These are phyloP conservation scores for Drosophila algonquin DNA, from an alignment of 2,888 invertebrate genomes.

Conservation along the genomic window DNA sequence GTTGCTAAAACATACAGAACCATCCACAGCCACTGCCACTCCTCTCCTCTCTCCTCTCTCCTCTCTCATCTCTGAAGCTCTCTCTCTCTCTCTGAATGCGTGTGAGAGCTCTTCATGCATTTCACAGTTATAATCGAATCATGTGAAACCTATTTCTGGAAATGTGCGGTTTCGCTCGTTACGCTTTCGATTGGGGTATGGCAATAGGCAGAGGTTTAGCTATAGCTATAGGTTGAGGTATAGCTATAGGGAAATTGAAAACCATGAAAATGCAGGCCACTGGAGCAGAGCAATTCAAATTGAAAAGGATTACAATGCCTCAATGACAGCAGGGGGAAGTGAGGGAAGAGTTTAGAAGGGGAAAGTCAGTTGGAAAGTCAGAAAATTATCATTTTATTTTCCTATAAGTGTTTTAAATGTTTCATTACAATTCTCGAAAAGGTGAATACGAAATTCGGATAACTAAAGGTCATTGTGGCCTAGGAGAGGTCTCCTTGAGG, in stretches of 20 bases:
- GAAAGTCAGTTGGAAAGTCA: neutral
- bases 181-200: constrained; percentile 28
- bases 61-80: neutral
- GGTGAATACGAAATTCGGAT: too few species aligned
- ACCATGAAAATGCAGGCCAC: constrained; percentile 34
- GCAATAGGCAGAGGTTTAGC: neutral
- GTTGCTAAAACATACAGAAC: constrained; percentile 50
- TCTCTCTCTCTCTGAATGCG: constrained; percentile 3
- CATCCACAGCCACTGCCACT: neutral
- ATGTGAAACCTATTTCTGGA: constrained; percentile 53
- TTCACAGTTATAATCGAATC: constrained; percentile 55
- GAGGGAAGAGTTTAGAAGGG: too few species aligned
- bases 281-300: constrained; percentile 6
- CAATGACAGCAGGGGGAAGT: neutral
- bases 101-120: constrained; percentile 35
- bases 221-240: too few species aligned
- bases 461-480: too few species aligned
- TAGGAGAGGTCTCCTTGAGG: too few species aligned
- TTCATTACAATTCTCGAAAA: too few species aligned
- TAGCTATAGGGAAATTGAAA: constrained; percentile 21
- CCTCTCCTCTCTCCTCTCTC: constrained; percentile 3
- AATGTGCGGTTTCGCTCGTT: constrained; percentile 46
- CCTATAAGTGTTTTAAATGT: neutral
- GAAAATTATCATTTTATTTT: neutral
- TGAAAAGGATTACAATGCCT: constrained; percentile 32